phyloP scores from a whole-genome alignment of 1,140 invertebrate genomes.

The Heliconius melpomene region DNA sequence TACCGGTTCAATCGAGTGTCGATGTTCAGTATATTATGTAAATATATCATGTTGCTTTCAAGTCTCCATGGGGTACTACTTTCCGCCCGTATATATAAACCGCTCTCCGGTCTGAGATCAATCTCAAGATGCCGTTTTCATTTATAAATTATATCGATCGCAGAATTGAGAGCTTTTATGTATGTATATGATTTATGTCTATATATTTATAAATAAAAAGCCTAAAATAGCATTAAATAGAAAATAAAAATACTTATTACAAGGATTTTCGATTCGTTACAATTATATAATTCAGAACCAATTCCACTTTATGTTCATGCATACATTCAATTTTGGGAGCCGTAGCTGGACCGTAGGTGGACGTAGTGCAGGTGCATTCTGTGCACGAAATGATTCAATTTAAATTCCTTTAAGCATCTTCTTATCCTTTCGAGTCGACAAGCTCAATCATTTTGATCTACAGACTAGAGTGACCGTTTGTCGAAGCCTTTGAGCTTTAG shows the following conservation, averaged over 20 bases:
- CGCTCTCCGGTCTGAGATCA: no score
- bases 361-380: slow-evolving; percentile 20
- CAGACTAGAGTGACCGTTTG: slow-evolving; percentile 8
- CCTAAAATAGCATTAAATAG: no score
- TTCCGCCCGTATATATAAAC: no score
- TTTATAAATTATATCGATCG: no score
- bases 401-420: slow-evolving; percentile 21
- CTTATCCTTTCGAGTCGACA: slow-evolving; percentile 17
- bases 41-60: no score
- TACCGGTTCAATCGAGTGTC: no score
- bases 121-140: no score
- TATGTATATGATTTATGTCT: no score
- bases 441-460: slow-evolving; percentile 17
- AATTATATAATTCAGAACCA: neutral
- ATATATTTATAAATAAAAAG: no score
- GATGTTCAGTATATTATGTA: no score
- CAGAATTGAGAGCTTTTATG: no score
- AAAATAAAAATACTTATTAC: neutral
- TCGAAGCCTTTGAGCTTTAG: slow-evolving; percentile 2
- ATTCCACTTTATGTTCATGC: neutral
- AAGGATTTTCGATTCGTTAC: neutral
- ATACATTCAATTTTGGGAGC: neutral
- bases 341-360: neutral
- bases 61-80: no score
- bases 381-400: slow-evolving; percentile 16